Percentiles rank a stretch among this genome's conserved stretches.
These are phyloP conservation scores for Ophioninae sp. DNA, from an alignment of 2,888 invertebrate genomes.

Conservation along the genomic window DNA sequence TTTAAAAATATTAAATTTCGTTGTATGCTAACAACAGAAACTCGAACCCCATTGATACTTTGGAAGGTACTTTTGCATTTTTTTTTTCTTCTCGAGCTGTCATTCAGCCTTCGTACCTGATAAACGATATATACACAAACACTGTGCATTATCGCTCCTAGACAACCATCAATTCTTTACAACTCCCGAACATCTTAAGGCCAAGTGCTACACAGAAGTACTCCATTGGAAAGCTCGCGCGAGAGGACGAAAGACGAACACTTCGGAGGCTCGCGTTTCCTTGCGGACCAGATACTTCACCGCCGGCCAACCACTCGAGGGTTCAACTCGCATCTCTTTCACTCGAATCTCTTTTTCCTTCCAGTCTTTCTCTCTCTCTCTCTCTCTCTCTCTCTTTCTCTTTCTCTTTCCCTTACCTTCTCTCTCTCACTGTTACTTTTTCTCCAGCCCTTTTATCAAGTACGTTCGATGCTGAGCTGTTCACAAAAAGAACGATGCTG, in stretches of 20 bases:
- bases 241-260: constrained; percentile 38
- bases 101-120: neutral
- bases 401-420: neutral
- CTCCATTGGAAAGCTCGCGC: constrained; percentile 44
- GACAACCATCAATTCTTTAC: constrained; percentile 32
- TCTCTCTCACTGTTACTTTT: constrained; percentile 18
- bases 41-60: too few relatives aligned
- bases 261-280: constrained; percentile 35
- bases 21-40: too few relatives aligned
- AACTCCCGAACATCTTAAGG: neutral
- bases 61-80: neutral
- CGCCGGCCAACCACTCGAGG: constrained; percentile 21
- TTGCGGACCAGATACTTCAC: constrained; percentile 50
- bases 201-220: constrained; percentile 13
- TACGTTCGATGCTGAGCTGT: constrained; percentile 33
- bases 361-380: constrained; percentile 25
- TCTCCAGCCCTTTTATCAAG: constrained; percentile 36
- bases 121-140: constrained; percentile 19
- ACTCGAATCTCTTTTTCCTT: constrained; percentile 14
- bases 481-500: constrained; percentile 38
- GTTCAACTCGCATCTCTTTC: constrained; percentile 6
- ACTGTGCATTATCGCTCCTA: constrained; percentile 1
- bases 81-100: neutral
- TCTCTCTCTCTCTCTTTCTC: constrained; percentile 15
- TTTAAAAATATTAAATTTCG: too few relatives aligned